A percentile compares a stretch with the other conserved stretches of the same genome.
Evolutionary conservation across 2,113 vertebrate species (phyloP).

Genomic region (Cisticola juncidis): DNA sequence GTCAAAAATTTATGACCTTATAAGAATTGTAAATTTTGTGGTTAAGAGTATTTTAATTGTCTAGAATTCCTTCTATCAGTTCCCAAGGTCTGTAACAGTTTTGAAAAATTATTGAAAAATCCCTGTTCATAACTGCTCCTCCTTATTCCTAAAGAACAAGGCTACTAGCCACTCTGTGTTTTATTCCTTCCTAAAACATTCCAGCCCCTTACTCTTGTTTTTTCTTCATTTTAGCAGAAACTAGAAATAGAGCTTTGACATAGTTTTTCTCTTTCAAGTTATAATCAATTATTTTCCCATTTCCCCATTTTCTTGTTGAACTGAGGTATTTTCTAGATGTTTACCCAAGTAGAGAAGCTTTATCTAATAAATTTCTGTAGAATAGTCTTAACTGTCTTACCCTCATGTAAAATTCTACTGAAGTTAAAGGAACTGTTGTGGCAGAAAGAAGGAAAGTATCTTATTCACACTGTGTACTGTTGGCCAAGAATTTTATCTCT

Average conservation of each 20-base stretch:
- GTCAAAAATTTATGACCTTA: background rate
- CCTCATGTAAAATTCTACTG: background rate
- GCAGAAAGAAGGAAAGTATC: background rate
- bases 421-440: background rate
- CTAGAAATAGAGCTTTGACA: background rate
- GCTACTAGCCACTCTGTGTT: background rate
- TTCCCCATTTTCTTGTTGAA: background rate
- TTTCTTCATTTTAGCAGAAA: background rate
- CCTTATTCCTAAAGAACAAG: background rate
- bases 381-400: background rate
- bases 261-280: background rate
- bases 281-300: background rate
- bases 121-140: background rate
- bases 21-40: background rate
- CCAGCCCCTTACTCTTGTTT: background rate
- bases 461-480: background rate
- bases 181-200: background rate
- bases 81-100: background rate
- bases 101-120: background rate
- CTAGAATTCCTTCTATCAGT: background rate
- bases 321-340: background rate
- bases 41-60: background rate
- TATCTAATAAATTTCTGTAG: background rate
- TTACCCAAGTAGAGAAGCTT: background rate
- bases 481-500: background rate